Evolutionary conservation across 1,140 invertebrate species (phyloP), one percentile per base, ranked within the genome.

Genomic region (Kradibia gibbosae): DNA sequence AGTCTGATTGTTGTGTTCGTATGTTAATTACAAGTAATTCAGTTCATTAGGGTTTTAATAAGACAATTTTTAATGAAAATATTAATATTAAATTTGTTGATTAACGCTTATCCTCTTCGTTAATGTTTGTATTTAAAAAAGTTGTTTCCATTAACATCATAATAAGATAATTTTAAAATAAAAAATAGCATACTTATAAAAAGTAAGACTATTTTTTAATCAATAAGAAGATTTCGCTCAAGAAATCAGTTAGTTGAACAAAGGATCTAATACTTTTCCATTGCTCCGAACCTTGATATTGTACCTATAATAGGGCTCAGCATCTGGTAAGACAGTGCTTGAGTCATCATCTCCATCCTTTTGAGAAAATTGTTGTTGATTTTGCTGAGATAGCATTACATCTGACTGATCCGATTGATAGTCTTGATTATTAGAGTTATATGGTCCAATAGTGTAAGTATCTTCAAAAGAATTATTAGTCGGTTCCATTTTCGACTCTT

Each of bases 221-320:
- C n/a, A n/a, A n/a, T n/a, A n/a, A n/a, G n/a, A n/a, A n/a, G n/a
- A n/a, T n/a, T n/a, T n/a, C n/a, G n/a, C n/a, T n/a, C n/a, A n/a
- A n/a, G n/a, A n/a, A 36, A 65, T 0, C 84, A 25, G 82, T 90
- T 90, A 91, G 84, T 90, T 90, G 87, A 89, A 90, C 88, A 89
- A 88, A 89, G 90, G 88, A 83, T 91, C 89, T 90, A 91, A 89
- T 89, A 91, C 89, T 90, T 91, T 91, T 87, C 90, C 90, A 85
- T 90, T 90, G 74, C 85, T 88, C 84, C 90, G 90, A 81, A 91
- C 88, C 85, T 91, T 91, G 81, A 91, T 91, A 86, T 89, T 90
- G 85, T 90, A 91, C 88, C 88, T 91, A 75, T 91, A 91, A 84
- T 87, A 88, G 83, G 90, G 87, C 86, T 91, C 90, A 83, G 87